Conservation (phyloP, 2,113 vertebrate genomes). For the Saiga tatarica region DNA sequence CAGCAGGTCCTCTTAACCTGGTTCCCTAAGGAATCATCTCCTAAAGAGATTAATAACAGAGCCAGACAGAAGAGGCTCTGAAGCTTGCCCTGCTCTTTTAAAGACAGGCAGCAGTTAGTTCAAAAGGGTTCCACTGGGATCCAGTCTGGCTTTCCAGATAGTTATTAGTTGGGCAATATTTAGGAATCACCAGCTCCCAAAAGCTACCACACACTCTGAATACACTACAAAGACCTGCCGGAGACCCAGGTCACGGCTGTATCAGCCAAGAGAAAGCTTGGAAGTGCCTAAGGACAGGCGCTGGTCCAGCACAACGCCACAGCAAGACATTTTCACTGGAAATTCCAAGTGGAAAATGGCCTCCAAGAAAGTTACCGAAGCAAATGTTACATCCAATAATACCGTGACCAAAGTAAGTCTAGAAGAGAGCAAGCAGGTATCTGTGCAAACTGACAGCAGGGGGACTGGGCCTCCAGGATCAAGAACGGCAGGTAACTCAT, state of each 20-base stretch:
- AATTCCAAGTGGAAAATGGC: not conserved
- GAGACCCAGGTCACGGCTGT: not conserved
- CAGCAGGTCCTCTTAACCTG: slow-evolving; percentile 33
- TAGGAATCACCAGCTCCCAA: slow-evolving; percentile 46
- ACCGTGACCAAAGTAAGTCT: not conserved
- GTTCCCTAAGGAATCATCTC: slow-evolving; percentile 55
- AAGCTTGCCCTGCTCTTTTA: slow-evolving; percentile 31
- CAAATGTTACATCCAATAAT: not conserved
- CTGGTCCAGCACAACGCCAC: not conserved
- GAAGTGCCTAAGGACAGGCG: not conserved
- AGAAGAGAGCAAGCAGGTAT: not conserved
- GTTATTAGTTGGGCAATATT: slow-evolving; percentile 24
- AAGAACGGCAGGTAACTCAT: not conserved
- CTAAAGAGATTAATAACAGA: slow-evolving; percentile 65
- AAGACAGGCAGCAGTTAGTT: slow-evolving; percentile 24
- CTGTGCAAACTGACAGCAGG: not conserved
- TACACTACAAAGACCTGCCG: not conserved
- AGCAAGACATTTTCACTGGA: not conserved
- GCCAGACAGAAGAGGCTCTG: slow-evolving; percentile 48
- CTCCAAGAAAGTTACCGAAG: not conserved
- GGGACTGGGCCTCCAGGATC: not conserved
- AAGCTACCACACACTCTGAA: not conserved
- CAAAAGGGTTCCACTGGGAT: slow-evolving; percentile 34
- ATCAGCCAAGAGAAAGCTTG: not conserved
- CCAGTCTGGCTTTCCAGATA: slow-evolving; percentile 22